These are phyloP conservation scores for Eunapius fragilis DNA, from an alignment of 37 sponge, comb jelly and placozoan genomes.

Conservation along the genomic window DNA sequence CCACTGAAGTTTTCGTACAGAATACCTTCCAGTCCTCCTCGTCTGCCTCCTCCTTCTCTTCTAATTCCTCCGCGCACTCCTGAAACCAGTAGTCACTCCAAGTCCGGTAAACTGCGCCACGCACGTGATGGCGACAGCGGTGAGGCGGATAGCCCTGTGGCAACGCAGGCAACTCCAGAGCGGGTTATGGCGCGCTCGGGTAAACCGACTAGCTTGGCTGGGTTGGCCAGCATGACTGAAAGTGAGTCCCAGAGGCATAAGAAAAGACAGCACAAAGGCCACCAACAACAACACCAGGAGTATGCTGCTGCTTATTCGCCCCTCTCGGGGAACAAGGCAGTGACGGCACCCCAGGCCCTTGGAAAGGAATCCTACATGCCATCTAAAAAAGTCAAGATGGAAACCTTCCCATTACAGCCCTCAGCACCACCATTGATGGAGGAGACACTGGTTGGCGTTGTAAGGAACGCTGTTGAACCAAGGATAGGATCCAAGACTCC, in stretches of 20 bases:
- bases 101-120: not conserved
- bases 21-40: not conserved
- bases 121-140: not conserved
- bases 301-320: not conserved
- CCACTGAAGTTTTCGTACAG: not conserved
- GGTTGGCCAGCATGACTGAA: not conserved
- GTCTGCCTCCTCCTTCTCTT: not conserved
- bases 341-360: not conserved
- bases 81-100: not conserved
- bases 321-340: not conserved
- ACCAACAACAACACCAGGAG: not conserved
- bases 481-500: not conserved
- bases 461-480: not conserved
- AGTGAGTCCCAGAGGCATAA: conserved; percentile 1
- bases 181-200: not conserved
- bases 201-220: not conserved
- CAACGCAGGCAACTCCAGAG: not conserved
- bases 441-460: not conserved
- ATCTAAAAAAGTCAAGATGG: not conserved
- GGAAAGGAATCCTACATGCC: not conserved
- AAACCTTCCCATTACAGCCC: not conserved
- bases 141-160: not conserved
- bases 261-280: conserved; percentile 1
- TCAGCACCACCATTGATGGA: not conserved
- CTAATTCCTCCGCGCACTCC: not conserved